Evolutionary conservation across 1,140 invertebrate genomes (phyloP).

Genomic region (Drosophila seguyi): DNA sequence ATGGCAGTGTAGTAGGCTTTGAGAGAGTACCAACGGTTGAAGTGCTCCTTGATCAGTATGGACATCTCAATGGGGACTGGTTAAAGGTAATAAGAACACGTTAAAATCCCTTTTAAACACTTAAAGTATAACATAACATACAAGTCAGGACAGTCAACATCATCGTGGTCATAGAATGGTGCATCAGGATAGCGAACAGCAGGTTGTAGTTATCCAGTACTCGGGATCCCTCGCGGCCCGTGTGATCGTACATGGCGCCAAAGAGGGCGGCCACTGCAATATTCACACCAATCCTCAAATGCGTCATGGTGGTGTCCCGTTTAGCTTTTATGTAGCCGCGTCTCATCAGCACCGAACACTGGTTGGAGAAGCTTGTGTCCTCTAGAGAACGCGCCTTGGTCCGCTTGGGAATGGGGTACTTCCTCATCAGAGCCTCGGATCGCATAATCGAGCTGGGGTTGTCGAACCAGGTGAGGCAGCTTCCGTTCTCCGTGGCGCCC

Average conservation of each 20-base stretch:
- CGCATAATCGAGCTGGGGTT: slow-evolving; percentile 86
- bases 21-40: slow-evolving; percentile 98
- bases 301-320: slow-evolving; percentile 95
- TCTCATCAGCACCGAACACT: slow-evolving; percentile 89
- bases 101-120: neutral
- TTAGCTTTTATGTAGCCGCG: slow-evolving; percentile 90
- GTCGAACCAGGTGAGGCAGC: slow-evolving; percentile 89
- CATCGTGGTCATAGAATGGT: slow-evolving; percentile 94
- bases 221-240: slow-evolving; percentile 90
- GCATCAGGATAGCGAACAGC: slow-evolving; percentile 92
- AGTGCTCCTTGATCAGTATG: slow-evolving; percentile 96
- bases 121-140: slow-evolving; percentile 20
- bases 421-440: slow-evolving; percentile 87
- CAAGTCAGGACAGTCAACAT: slow-evolving; percentile 93
- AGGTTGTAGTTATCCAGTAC: slow-evolving; percentile 94
- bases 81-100: slow-evolving; percentile 64
- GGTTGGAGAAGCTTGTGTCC: slow-evolving; percentile 89
- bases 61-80: slow-evolving; percentile 94
- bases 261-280: slow-evolving; percentile 90
- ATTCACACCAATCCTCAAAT: slow-evolving; percentile 92
- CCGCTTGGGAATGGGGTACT: slow-evolving; percentile 86
- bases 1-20: slow-evolving; percentile 96
- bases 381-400: slow-evolving; percentile 86
- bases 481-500: slow-evolving; percentile 90
- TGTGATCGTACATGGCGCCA: slow-evolving; percentile 89